Base-by-base conservation (phyloP, 1,140 invertebrate genomes). In the Lordiphosa clarofinis region DNA sequence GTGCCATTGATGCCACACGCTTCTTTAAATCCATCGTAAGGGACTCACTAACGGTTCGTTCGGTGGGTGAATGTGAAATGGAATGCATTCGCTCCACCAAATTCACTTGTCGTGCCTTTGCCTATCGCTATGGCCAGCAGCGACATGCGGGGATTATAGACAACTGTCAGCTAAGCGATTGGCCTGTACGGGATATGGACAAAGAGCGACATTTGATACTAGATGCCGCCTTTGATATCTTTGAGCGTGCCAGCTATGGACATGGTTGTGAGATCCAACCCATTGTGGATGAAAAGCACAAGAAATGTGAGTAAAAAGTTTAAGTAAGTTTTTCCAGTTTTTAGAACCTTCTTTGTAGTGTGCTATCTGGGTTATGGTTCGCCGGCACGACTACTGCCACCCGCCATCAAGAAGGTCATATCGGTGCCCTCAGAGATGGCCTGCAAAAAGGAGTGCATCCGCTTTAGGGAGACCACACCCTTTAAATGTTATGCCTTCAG, bases 71-170 rank as follows among this genome's bases (percentile, higher is more conserved):
- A 15, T 96, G 94, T 71, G 94, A 96, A 84, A 89, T 93, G 9
- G 93, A 94, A 64, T 95, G 94, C 63, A 91, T 94, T 4, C 89
- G 91, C 38, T 90, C 92, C 0, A 89, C 90, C 1, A 91, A 91
- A 37, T 96, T 95, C 89, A 93, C 93, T 10, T 96, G 95, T 68
- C 90, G 94, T 49, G 93, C 94, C 33, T 95, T 95, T 66, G 94
- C 94, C 60, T 96, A 92, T 73, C 93, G 94, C 55, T 94, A 94
- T 66, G 92, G 92, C 1, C 88, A 93, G 4, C 91, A 92, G 15
- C 87, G 90, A 1, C 92, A 92, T 52, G 92, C 92, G 0, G 92
- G 92, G 33, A 89, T 91, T 12, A 87, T 92, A 1, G 92, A 94
- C 61, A 94, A 94, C 73, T 96, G 94, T 70, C 92, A 93, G 15